phyloP scores from a whole-genome alignment of 2,113 vertebrate genomes.

The Phalacrocorax aristotelis region DNA sequence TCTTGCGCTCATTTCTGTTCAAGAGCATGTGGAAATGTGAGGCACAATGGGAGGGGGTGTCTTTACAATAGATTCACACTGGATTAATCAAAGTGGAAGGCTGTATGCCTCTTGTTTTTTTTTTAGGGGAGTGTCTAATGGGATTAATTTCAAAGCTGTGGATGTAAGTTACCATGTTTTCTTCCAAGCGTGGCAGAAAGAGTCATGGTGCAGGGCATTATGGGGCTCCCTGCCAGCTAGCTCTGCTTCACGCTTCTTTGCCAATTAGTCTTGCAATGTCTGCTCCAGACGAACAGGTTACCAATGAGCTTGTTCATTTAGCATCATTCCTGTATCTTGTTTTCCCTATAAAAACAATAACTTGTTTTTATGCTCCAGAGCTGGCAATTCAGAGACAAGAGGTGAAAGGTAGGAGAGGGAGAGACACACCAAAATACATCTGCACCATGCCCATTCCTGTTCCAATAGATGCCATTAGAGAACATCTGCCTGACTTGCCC shows the following conservation, averaged over 20 bases:
- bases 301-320: not conserved
- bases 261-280: not conserved
- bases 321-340: not conserved
- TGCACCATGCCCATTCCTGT: not conserved
- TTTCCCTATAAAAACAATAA: not conserved
- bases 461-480: not conserved
- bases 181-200: not conserved
- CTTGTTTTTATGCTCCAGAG: not conserved
- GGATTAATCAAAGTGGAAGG: conserved; percentile 17
- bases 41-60: not conserved
- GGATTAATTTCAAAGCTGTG: conserved; percentile 68
- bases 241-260: conserved; percentile 2
- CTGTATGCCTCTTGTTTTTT: not conserved
- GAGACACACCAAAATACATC: not conserved
- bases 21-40: not conserved
- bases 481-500: not conserved
- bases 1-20: not conserved
- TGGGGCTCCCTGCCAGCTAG: not conserved
- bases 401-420: not conserved
- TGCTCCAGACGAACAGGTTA: not conserved
- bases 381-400: not conserved
- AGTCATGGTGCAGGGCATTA: not conserved
- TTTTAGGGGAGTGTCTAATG: conserved; percentile 49
- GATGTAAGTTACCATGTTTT: not conserved
- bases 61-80: not conserved